Evolutionary conservation across 2,888 invertebrate genomes (phyloP), one percentile per base, ranked within the genome.

Genomic region (Aproaerema taeniolella): DNA sequence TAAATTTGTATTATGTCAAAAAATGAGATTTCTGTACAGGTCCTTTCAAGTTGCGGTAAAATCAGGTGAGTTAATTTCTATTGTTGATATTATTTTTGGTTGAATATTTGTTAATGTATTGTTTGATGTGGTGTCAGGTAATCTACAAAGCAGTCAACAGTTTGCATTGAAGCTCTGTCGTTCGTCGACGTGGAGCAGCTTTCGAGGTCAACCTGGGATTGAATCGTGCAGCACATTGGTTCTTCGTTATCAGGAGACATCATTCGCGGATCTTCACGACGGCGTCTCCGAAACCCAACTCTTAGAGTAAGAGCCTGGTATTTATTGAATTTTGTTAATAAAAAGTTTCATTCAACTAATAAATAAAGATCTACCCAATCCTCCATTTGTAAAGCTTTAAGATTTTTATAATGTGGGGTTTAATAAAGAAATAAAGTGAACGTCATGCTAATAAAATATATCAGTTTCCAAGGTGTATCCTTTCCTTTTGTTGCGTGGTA

Each of bases 231-330:
- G 4, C 20, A 20, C 20, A 20, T 8, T 20, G 20, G 20, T 20
- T 20, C 20, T 20, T 8, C 20, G 20, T 8, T 8, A 4, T 6
- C 20, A 8, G 8, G 24, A 31, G 31, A n/a, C 42, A 38, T 43
- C 28, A 8, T 32, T 31, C 1, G 13, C 24, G 32, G 24, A 28
- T 11, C 2, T 12, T 12, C 30, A 10, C 15, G 9, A 14, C 30
- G 26, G 14, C 15, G 29, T 16, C 31, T n/a, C 52, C 65, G 47
- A 54, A 49, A 61, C 50, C 51, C 77, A 60, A 49, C 80, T 53
- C 52, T 81, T 79, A 85, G 82, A 85, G 85, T 86, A 86, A 86
- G 85, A 78, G 49, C 55, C 70, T 67, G 82, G 86, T 83, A 82
- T 74, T 83, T 81, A 73, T 77, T 72, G 75, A 74, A 66, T 70